Percentiles rank a stretch among this genome's conserved stretches.
phyloP scores from a whole-genome alignment of 2,113 vertebrate genomes.

The Myiozetetes cayanensis region DNA sequence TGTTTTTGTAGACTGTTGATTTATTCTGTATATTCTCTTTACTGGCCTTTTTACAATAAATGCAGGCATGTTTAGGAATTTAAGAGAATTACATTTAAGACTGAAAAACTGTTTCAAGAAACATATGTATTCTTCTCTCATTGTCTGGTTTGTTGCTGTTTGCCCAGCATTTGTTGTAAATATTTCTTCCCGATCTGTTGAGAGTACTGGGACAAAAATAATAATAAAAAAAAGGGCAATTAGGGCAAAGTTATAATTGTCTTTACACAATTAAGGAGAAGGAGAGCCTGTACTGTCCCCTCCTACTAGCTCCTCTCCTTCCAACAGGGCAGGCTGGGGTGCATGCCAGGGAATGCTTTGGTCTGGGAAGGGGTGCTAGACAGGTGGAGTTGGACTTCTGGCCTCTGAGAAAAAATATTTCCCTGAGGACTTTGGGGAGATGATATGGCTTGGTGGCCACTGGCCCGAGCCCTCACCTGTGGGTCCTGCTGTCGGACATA shows the following conservation, averaged over 20 bases:
- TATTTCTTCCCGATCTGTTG: neutral
- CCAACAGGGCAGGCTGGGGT: fast-evolving
- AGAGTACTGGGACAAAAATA: neutral
- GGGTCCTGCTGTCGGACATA: fast-evolving
- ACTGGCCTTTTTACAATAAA: neutral
- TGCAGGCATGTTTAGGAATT: neutral
- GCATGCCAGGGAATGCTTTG: neutral
- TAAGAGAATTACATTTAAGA: neutral
- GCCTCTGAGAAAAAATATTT: neutral
- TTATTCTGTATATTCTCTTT: neutral
- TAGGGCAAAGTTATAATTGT: neutral
- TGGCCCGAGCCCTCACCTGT: neutral
- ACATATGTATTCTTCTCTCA: neutral
- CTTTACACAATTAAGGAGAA: neutral
- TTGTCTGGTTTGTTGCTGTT: neutral
- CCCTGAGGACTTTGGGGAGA: neutral
- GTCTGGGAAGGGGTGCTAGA: neutral
- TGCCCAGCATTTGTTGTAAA: neutral
- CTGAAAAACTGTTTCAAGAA: neutral
- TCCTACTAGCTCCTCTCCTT: neutral
- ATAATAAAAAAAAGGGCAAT: neutral
- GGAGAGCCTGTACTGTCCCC: neutral
- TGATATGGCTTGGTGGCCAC: too few relatives aligned
- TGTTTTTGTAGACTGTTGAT: neutral
- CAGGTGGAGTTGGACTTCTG: neutral